phyloP scores from a whole-genome alignment of 1,140 invertebrate species.

The Carposina sasakii region DNA sequence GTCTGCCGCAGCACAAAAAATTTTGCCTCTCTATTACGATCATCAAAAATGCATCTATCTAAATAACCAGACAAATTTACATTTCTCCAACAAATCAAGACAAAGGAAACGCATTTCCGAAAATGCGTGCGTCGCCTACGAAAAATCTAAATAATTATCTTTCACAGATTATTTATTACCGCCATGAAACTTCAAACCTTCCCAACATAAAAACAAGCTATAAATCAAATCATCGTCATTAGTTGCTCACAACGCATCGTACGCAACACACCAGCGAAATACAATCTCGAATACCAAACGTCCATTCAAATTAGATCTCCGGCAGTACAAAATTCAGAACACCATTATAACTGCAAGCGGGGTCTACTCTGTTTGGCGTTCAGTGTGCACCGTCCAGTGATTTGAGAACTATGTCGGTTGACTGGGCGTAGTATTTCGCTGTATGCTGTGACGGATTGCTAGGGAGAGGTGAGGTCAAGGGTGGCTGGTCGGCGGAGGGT shows the following conservation, averaged over 20 bases:
- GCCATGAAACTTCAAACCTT: slow-evolving; percentile 12
- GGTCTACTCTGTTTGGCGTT: slow-evolving; percentile 36
- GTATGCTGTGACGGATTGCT: not conserved
- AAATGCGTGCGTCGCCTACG: too few species aligned
- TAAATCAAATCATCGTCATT: slow-evolving; percentile 36
- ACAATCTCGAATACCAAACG: slow-evolving; percentile 27
- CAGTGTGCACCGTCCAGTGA: slow-evolving; percentile 11
- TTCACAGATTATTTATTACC: too few species aligned
- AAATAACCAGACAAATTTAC: too few species aligned
- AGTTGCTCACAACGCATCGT: slow-evolving; percentile 21
- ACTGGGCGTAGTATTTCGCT: not conserved
- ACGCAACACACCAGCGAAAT: slow-evolving; percentile 19
- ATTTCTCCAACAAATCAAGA: too few species aligned
- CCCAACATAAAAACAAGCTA: slow-evolving; percentile 20
- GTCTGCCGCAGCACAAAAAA: too few species aligned
- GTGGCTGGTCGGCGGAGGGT: slow-evolving; percentile 21
- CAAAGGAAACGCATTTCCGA: too few species aligned
- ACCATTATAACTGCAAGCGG: slow-evolving; percentile 30
- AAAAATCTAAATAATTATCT: too few species aligned
- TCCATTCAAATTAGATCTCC: slow-evolving; percentile 26
- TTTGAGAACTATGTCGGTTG: slow-evolving; percentile 20
- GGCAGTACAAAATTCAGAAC: slow-evolving; percentile 19
- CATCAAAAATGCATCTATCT: too few species aligned
- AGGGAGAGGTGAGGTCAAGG: slow-evolving; percentile 25
- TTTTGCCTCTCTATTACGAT: too few species aligned